Evolutionary conservation across 2,888 invertebrate species (phyloP).

Genomic region (Melanophora roralis): DNA sequence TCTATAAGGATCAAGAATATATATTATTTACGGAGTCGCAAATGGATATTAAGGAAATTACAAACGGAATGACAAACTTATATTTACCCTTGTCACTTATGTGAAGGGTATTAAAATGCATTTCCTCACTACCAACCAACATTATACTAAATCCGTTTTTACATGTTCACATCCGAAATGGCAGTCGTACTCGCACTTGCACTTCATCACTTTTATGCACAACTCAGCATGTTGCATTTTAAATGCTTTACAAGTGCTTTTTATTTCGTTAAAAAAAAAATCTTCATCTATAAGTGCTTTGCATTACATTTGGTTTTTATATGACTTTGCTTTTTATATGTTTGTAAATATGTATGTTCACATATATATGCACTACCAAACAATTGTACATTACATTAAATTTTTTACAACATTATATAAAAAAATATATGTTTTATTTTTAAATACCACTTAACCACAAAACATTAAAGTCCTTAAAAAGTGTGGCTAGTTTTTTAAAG

Average conservation of each 20-base stretch:
- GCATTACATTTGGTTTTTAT: conserved; percentile 1
- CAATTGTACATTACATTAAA: too few species aligned
- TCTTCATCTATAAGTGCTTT: conserved; percentile 10
- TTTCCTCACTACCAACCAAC: neutral
- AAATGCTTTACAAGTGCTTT: conserved; percentile 68
- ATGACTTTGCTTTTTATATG: conserved; percentile 21
- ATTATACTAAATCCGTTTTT: neutral
- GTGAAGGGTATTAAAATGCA: neutral
- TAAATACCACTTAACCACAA: conserved; percentile 17
- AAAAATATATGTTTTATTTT: neutral
- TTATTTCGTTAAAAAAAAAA: conserved; percentile 14
- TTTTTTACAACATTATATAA: too few species aligned
- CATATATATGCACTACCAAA: too few species aligned
- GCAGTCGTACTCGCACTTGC: conserved; percentile 27
- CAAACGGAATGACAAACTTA: neutral
- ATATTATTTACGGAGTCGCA: too few species aligned
- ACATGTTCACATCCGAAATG: conserved; percentile 15
- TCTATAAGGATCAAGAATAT: too few species aligned
- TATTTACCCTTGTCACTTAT: neutral
- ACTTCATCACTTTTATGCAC: conserved; percentile 46
- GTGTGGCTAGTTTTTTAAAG: conserved; percentile 7
- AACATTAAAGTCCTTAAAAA: conserved; percentile 43
- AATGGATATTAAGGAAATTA: too few species aligned
- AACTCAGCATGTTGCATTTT: conserved; percentile 65
- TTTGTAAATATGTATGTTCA: too few species aligned